Evolutionary conservation across 2,888 invertebrate species (phyloP), one percentile per base, ranked within the genome.

Genomic region (Panorpa germanica): DNA sequence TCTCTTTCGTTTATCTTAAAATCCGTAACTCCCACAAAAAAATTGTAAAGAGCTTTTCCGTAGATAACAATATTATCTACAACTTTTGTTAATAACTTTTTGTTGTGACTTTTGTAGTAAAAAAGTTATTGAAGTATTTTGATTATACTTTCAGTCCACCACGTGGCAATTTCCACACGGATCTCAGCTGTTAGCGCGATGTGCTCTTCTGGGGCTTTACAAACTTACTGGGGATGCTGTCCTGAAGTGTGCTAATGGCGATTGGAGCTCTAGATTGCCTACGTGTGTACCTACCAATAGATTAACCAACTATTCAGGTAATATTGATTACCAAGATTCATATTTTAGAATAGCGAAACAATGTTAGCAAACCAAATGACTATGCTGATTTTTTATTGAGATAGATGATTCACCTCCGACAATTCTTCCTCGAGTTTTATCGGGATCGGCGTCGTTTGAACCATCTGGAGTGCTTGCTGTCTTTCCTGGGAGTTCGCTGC

Each of bases 231-330:
- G 86, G 14, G 77, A 78, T 29, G 63, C 73, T n/a, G 55, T 64
- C 30, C 59, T 83, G 20, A 63, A 70, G 18, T 86, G 86, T 48
- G 75, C 75, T 40, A 82, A 86, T 45, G 83, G 83, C 3, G 65
- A 65, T 29, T 86, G 86, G 85, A 66, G 65, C 14, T 68, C 74
- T 2, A 68, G 68, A 38, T 57, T 80, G 46, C 85, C 86, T 2
- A 71, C 75, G 36, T 86, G 86, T 47, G 74, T 80, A 18, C 78
- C 82, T n/a, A 86, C 86, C 16, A 81, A 81, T 2, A 59, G 80
- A 21, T 60, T 86, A 39, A 81, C 82, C 22, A 86, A 85, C 53
- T 85, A 80, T 52, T 81, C 83, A 43, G 75, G 80, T 78, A 53
- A 45, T 12, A 24, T 21, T 14, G 17, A 18, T 11, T n/a, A 11